Conservation (phyloP, 2,113 vertebrate genomes). For the Ancistrus triradiatus region DNA sequence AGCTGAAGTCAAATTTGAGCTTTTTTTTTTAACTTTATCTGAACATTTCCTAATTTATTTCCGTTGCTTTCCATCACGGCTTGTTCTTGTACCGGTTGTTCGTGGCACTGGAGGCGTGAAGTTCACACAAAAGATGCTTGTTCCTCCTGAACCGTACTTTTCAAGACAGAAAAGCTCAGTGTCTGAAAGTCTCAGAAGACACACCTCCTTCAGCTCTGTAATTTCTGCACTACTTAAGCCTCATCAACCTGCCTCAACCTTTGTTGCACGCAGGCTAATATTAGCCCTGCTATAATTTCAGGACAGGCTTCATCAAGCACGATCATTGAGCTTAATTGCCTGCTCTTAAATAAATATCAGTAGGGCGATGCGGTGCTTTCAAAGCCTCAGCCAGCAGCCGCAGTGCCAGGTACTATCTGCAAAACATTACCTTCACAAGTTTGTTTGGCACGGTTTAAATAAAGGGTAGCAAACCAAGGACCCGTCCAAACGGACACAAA, state of each 20-base stretch:
- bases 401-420: too few species aligned
- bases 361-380: background rate
- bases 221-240: constrained; percentile 12
- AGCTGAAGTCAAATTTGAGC: too few species aligned
- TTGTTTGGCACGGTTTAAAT: background rate
- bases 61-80: too few species aligned
- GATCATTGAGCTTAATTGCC: background rate
- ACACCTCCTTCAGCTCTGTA: constrained; percentile 29
- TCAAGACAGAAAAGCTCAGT: constrained; percentile 9
- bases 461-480: too few species aligned
- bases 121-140: constrained; percentile 10
- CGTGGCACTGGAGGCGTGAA: background rate
- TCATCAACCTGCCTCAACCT: background rate
- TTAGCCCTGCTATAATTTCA: constrained; percentile 4
- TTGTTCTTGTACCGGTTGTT: too few species aligned
- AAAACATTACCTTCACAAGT: background rate
- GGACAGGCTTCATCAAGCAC: background rate
- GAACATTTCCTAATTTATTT: too few species aligned
- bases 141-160: constrained; percentile 7
- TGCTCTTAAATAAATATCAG: background rate
- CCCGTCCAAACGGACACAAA: too few species aligned
- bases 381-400: background rate
- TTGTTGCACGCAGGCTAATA: constrained; percentile 6
- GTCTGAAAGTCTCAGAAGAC: constrained; percentile 17
- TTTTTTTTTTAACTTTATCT: too few species aligned